phyloP scores from a whole-genome alignment of 2,888 invertebrate species.

The Trichopria drosophilae region DNA sequence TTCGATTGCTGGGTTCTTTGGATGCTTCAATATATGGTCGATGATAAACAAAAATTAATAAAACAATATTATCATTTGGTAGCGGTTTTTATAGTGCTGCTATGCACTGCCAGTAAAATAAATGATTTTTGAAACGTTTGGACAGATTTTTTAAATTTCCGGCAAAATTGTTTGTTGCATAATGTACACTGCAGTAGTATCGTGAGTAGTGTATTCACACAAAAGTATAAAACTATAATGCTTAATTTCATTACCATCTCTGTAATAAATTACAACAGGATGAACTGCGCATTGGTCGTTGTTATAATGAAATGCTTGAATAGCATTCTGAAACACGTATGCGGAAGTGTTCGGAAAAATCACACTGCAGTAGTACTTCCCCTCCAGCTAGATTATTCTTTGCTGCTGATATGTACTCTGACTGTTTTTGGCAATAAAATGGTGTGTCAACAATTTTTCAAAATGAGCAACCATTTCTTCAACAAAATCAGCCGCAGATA shows the following conservation, averaged over 20 bases:
- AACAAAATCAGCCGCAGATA: slow-evolving; percentile 11
- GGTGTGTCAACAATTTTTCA: slow-evolving; percentile 14
- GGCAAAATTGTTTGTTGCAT: slow-evolving; percentile 13
- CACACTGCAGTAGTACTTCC: slow-evolving; percentile 14
- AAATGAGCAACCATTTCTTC: slow-evolving; percentile 5
- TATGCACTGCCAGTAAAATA: slow-evolving; percentile 8
- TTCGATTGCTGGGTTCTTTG: no score
- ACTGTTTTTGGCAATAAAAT: slow-evolving; percentile 16
- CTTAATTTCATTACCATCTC: slow-evolving; percentile 10
- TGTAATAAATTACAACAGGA: slow-evolving; percentile 31
- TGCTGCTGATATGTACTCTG: slow-evolving; percentile 2
- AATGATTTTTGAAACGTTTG: slow-evolving; percentile 5
- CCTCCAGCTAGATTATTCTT: slow-evolving; percentile 9
- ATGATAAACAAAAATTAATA: no score
- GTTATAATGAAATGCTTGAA: slow-evolving; percentile 33
- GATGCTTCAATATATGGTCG: no score
- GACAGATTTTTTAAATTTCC: slow-evolving; percentile 2
- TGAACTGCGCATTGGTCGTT: slow-evolving; percentile 31
- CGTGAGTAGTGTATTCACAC: slow-evolving; percentile 28
- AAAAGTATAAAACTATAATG: slow-evolving; percentile 29
- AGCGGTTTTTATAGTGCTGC: slow-evolving; percentile 13
- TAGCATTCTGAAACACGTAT: slow-evolving; percentile 24
- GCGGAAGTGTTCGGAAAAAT: slow-evolving; percentile 20
- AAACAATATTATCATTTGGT: background rate
- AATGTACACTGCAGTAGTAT: slow-evolving; percentile 26